Percentiles rank a stretch among this genome's conserved stretches.
These are phyloP conservation scores for Dolichallabes microphthalmus DNA, from an alignment of 2,113 vertebrate species.

Conservation along the genomic window DNA sequence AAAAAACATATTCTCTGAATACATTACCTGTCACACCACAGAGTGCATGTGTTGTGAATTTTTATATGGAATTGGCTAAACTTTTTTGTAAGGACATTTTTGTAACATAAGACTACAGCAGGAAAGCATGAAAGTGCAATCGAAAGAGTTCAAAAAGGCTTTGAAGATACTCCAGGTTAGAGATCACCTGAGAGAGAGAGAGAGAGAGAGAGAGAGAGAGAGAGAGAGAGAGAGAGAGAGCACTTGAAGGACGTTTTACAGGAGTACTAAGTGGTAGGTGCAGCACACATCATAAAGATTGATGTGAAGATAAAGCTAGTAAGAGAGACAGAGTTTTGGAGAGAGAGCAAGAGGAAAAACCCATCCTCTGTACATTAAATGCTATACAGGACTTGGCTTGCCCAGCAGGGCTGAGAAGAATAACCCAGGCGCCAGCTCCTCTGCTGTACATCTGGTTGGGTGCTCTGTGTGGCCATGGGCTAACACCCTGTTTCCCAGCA, in stretches of 20 bases:
- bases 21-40: background rate
- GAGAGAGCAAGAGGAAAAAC: slow-evolving; percentile 36
- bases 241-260: slow-evolving; percentile 52
- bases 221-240: slow-evolving; percentile 24
- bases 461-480: slow-evolving; percentile 43
- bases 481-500: slow-evolving; percentile 4
- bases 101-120: slow-evolving; percentile 7
- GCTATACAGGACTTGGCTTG: slow-evolving; percentile 55
- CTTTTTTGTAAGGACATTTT: background rate
- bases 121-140: slow-evolving; percentile 5
- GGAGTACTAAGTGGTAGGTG: slow-evolving; percentile 55
- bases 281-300: slow-evolving; percentile 56
- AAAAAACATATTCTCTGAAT: background rate
- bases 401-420: slow-evolving; percentile 35
- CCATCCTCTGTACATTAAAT: slow-evolving; percentile 46
- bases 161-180: slow-evolving; percentile 44
- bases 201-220: slow-evolving; percentile 31
- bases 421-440: slow-evolving; percentile 52
- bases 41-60: background rate
- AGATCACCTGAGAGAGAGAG: slow-evolving; percentile 33
- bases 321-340: slow-evolving; percentile 12
- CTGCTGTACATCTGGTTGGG: slow-evolving; percentile 42
- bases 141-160: slow-evolving; percentile 37
- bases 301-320: slow-evolving; percentile 47
- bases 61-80: background rate